A percentile compares a stretch with the other conserved stretches of the same genome.
Evolutionary conservation across 1,140 invertebrate species (phyloP).

Genomic region (Thereuonema tuberculata): DNA sequence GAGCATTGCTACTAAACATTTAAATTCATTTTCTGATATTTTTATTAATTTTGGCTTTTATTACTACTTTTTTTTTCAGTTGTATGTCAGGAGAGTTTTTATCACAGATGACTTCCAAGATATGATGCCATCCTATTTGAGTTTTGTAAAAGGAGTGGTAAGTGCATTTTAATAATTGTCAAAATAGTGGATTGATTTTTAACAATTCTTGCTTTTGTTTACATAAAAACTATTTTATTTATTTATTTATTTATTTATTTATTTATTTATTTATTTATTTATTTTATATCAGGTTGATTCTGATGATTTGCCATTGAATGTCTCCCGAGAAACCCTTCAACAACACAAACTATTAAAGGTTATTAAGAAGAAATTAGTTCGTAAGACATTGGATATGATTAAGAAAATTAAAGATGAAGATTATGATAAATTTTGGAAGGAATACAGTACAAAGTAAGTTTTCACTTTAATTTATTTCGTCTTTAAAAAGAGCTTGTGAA

Average conservation of each 20-base stretch:
- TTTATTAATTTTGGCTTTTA: neutral
- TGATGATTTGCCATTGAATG: conserved; percentile 97
- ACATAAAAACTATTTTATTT: neutral
- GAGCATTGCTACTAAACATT: too few species aligned
- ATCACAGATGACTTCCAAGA: conserved; percentile 99
- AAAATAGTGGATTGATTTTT: too few species aligned
- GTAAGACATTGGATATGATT: conserved; percentile 95
- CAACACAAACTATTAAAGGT: conserved; percentile 98
- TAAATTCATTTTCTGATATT: neutral
- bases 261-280: neutral
- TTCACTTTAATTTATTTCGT: neutral
- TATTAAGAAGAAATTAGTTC: conserved; percentile 96
- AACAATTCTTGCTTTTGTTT: too few species aligned
- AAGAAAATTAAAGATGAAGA: conserved; percentile 89
- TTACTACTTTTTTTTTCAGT: conserved; percentile 29
- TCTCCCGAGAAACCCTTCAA: conserved; percentile 87
- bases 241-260: neutral
- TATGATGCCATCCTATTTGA: conserved; percentile 97
- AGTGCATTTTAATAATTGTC: conserved; percentile 13
- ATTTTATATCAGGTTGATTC: conserved; percentile 54
- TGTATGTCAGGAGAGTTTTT: conserved; percentile 93
- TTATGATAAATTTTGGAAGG: conserved; percentile 95
- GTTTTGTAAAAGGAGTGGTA: conserved; percentile 83
- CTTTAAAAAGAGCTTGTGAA: conserved; percentile 10
- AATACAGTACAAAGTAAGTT: conserved; percentile 90